phyloP scores from a whole-genome alignment of 2,113 vertebrate species.

The Odontesthes bonariensis region DNA sequence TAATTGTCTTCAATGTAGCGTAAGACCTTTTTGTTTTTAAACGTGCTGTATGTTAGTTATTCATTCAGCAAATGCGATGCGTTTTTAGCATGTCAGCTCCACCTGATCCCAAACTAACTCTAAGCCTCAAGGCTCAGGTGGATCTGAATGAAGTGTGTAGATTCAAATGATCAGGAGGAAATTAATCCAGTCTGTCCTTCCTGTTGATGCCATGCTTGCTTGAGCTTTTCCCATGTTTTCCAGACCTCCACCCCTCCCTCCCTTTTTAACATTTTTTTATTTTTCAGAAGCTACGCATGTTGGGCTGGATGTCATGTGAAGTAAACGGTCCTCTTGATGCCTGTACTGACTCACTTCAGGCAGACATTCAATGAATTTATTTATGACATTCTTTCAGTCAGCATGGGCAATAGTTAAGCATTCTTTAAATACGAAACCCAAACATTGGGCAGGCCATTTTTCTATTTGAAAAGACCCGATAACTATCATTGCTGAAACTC shows the following conservation, averaged over 20 bases:
- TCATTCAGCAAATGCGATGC: slow-evolving; percentile 57
- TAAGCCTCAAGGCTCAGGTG: slow-evolving; percentile 42
- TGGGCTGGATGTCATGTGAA: slow-evolving; percentile 3
- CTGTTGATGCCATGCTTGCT: slow-evolving; percentile 48
- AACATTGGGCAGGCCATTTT: neutral
- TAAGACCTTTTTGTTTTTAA: slow-evolving; percentile 65
- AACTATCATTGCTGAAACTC: slow-evolving; percentile 7
- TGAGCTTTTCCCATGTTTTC: slow-evolving; percentile 15
- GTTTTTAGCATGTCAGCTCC: slow-evolving; percentile 57
- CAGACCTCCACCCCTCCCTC: neutral
- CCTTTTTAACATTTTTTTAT: neutral
- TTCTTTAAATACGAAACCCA: slow-evolving; percentile 1
- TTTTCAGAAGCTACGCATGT: neutral
- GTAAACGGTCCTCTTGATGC: slow-evolving; percentile 16
- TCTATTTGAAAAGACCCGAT: neutral
- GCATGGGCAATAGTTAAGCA: slow-evolving; percentile 9
- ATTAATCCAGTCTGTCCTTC: slow-evolving; percentile 30
- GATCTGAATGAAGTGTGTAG: slow-evolving; percentile 44
- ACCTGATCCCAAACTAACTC: slow-evolving; percentile 39
- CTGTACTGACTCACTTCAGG: slow-evolving; percentile 4
- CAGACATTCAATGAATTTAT: slow-evolving; percentile 24
- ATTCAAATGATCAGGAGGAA: slow-evolving; percentile 20
- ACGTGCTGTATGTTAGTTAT: slow-evolving; percentile 68
- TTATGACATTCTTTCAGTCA: slow-evolving; percentile 23
- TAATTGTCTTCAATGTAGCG: slow-evolving; percentile 74